Evolutionary conservation across 1,140 invertebrate genomes (phyloP), one percentile per base, ranked within the genome.

Genomic region (Trichonephila inaurata): DNA sequence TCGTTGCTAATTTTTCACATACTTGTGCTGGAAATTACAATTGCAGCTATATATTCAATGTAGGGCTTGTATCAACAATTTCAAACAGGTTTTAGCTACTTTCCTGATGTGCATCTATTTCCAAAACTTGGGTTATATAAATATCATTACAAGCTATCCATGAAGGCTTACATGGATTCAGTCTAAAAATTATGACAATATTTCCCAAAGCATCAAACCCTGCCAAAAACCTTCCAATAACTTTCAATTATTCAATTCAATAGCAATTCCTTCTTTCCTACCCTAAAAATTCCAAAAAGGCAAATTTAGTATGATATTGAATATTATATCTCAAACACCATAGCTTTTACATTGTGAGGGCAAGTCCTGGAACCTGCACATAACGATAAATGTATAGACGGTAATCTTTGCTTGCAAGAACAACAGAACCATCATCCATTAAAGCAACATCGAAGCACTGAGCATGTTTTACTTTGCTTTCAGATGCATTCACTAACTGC

Each of bases 391-490:
- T 99, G 96, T 99, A 99, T 19, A 99, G 97, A 60, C 98, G 97
- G 96, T 99, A 99, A 96, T 99, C 99, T 96, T 99, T 99, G 96
- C 98, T 99, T 93, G 99, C 99, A 94, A 99, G 96, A 10, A 99
- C 99, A 28, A 99, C 99, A 77, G 98, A 99, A 10, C 99, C 99
- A 96, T 99, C 99, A 96, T 99, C 99, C 98, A 99, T 99, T 21
- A 99, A 97, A 19, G 99, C 98, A 40, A 99, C 99, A 96, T 99
- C 99, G 96, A 99, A 99, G 96, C 99, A 99, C 96, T 99, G 99
- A 40, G 99, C 99, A 96, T 99, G 99, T 96, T 99, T 99, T 77
- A 99, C 99, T 96, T 99, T 99, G 95, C 98, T 99, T 96, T 99
- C 99, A 69, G 99, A 96, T 8, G 99, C 99, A 21, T 98, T 99